Evolutionary conservation across 1,140 invertebrate genomes (phyloP), one percentile per base, ranked within the genome.

Genomic region (Grapholita molesta): DNA sequence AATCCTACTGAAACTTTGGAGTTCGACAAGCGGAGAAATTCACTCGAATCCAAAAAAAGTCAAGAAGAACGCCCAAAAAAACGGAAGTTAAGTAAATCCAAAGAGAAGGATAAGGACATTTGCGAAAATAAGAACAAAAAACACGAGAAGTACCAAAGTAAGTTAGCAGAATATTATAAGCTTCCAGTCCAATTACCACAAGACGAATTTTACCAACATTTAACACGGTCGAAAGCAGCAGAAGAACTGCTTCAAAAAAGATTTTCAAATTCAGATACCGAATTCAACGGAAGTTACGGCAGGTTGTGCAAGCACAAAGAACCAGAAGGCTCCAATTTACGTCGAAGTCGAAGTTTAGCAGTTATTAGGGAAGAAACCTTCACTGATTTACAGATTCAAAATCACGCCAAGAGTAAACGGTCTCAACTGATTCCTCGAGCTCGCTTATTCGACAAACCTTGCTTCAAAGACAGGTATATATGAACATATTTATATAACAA

Each of bases 351-450:
- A 74, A 96, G 95, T 80, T 94, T 96, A 76, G 96, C 96, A 52
- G 94, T 96, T 48, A 96, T 96, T 82, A 93, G 95, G 80, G 95
- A 96, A 84, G 95, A 96, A 86, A 94, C 95, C 64, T 95, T 94
- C 83, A 94, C 93, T 69, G 94, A 93, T 77, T 91, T 94, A 75
- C 93, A 94, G 84, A 93, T 94, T 73, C 92, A 92, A 73, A 94
- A 93, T 75, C 93, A 93, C 77, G 92, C 93, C 65, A 92, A 93
- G 75, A 93, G 92, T 68, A 94, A 94, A 69, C 93, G 95, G 74
- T 94, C 95, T 24, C 95, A 96, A 84, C 90, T 96, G 65, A 96
- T 96, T 86, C 96, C 96, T 25, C 93, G 96, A 74, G 95, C 95
- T 21, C 95, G 95, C 78, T 91, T 96, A 61, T 95, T 96, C 74